A percentile compares a stretch with the other conserved stretches of the same genome.
Evolutionary conservation across 1,140 invertebrate species (phyloP).

Genomic region (Zelostemma sp.): DNA sequence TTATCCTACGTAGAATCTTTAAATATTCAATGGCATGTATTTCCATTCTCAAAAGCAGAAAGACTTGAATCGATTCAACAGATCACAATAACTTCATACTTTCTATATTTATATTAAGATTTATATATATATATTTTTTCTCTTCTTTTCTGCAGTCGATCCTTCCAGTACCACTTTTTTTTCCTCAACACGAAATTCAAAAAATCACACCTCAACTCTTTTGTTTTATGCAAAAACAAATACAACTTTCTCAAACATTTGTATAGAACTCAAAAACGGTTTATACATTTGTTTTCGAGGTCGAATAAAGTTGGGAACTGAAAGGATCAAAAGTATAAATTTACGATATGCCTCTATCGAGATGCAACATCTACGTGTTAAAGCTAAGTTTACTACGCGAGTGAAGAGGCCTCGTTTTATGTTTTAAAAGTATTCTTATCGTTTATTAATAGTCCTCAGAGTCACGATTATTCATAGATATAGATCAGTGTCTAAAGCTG

Average conservation of each 20-base stretch:
- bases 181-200: background rate
- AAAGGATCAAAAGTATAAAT: conserved; percentile 30
- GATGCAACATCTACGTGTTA: conserved; percentile 32
- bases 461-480: conserved; percentile 38
- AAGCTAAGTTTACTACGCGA: conserved; percentile 36
- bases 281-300: background rate
- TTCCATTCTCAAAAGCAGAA: conserved; percentile 25
- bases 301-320: conserved; percentile 4
- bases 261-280: background rate
- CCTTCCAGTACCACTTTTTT: background rate
- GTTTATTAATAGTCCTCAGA: conserved; percentile 22
- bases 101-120: conserved; percentile 36
- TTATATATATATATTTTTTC: conserved; percentile 1
- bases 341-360: conserved; percentile 44
- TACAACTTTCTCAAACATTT: background rate
- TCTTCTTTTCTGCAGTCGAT: background rate
- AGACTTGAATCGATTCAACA: conserved; percentile 29
- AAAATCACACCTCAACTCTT: background rate
- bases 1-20: conserved; percentile 23
- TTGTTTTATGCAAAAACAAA: background rate
- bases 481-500: conserved; percentile 37
- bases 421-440: conserved; percentile 23
- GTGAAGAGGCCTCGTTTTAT: conserved; percentile 18
- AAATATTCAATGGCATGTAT: conserved; percentile 24
- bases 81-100: conserved; percentile 37